phyloP scores from a whole-genome alignment of 1,140 invertebrate genomes.

The Calosoma granatense region DNA sequence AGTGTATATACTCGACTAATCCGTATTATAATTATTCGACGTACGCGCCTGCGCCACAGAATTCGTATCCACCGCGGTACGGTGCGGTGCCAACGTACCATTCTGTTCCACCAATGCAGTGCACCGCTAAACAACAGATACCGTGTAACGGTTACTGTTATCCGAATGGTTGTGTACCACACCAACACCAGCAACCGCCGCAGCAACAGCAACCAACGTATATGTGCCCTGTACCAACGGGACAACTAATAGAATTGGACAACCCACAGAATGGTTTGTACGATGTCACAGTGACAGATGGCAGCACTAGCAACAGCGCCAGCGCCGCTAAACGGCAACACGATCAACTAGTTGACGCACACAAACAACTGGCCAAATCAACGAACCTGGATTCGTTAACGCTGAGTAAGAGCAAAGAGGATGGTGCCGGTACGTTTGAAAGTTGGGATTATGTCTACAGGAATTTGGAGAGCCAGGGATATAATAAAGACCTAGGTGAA shows the following conservation, averaged over 20 bases:
- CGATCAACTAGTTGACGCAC: constrained; percentile 16
- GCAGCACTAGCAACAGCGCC: constrained; percentile 14
- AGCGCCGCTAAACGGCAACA: constrained; percentile 12
- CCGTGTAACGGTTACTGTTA: constrained; percentile 36
- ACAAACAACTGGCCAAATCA: constrained; percentile 11
- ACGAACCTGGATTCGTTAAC: constrained; percentile 1
- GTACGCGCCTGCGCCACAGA: constrained; percentile 1
- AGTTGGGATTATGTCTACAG: constrained; percentile 71
- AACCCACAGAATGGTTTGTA: constrained; percentile 31
- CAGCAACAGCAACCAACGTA: no score
- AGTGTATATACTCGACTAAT: constrained; percentile 13
- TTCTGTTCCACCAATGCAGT: constrained; percentile 35
- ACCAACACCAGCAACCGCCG: constrained; percentile 24
- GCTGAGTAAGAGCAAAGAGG: constrained; percentile 13
- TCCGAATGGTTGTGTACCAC: constrained; percentile 28
- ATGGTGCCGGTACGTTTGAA: constrained; percentile 46
- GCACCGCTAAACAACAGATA: constrained; percentile 17
- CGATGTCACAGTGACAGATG: constrained; percentile 19
- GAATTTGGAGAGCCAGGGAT: constrained; percentile 61
- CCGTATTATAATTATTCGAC: constrained; percentile 19
- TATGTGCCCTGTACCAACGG: constrained; percentile 41
- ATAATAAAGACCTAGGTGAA: constrained; percentile 56
- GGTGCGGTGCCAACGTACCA: constrained; percentile 34
- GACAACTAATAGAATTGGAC: constrained; percentile 61
- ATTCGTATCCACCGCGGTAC: constrained; percentile 23